Conservation (phyloP, 2,113 vertebrate species). For the Albula goreensis region DNA sequence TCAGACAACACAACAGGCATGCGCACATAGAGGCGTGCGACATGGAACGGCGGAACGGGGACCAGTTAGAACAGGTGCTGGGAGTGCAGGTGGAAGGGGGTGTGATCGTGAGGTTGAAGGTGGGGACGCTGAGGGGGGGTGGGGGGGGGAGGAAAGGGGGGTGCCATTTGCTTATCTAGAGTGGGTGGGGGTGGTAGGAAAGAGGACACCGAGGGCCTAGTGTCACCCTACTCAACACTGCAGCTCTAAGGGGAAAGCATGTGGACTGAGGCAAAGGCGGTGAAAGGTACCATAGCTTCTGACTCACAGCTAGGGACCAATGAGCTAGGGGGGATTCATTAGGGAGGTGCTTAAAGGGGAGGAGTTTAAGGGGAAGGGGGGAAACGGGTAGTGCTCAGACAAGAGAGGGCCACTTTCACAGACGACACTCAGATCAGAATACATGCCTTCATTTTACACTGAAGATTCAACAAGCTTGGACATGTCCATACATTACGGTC, state of each 20-base stretch:
- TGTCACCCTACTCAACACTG: constrained; percentile 59
- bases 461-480: constrained; percentile 16
- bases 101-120: constrained; percentile 24
- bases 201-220: constrained; percentile 65
- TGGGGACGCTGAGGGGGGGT: constrained; percentile 37
- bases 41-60: constrained; percentile 18
- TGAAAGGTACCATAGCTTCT: background rate
- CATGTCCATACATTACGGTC: background rate
- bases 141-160: background rate
- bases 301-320: constrained; percentile 4
- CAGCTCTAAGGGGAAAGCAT: constrained; percentile 10
- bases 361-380: constrained; percentile 18
- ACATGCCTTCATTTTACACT: constrained; percentile 26
- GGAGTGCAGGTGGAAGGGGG: constrained; percentile 23
- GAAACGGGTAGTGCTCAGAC: constrained; percentile 18
- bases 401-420: constrained; percentile 26
- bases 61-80: constrained; percentile 18
- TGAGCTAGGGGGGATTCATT: background rate
- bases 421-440: constrained; percentile 26
- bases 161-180: background rate
- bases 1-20: constrained; percentile 70
- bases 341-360: background rate
- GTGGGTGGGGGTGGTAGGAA: constrained; percentile 1
- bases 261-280: constrained; percentile 5
- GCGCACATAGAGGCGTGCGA: constrained; percentile 50